phyloP scores from a whole-genome alignment of 2,113 vertebrate species.

The Urocolius indicus region DNA sequence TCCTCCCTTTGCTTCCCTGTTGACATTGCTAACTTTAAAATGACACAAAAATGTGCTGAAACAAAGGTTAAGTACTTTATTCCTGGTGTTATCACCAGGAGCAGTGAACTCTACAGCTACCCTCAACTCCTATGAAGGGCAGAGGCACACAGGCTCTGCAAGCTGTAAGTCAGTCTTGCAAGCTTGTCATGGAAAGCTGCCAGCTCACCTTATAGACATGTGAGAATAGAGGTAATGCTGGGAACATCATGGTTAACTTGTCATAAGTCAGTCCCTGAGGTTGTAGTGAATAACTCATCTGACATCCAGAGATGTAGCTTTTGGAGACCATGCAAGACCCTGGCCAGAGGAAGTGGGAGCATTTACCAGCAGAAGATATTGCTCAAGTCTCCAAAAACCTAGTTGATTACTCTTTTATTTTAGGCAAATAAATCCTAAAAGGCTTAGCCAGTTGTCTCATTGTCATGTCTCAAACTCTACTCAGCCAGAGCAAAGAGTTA shows the following conservation, averaged over 20 bases:
- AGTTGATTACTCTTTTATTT: rapidly evolving
- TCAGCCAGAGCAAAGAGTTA: neutral
- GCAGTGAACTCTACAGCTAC: neutral
- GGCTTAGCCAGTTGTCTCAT: neutral
- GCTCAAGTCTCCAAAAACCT: neutral
- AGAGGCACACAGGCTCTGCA: neutral
- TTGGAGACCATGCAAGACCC: neutral
- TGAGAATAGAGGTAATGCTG: neutral
- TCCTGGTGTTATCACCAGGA: neutral
- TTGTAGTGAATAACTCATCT: neutral
- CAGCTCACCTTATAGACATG: neutral
- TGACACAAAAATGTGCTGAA: neutral
- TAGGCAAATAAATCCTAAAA: neutral
- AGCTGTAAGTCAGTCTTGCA: neutral
- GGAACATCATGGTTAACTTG: neutral
- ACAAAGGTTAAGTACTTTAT: neutral
- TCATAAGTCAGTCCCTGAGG: neutral
- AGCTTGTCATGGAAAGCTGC: neutral
- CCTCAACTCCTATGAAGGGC: neutral
- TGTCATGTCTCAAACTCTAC: neutral
- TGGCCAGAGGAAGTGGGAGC: neutral
- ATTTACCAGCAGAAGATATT: neutral
- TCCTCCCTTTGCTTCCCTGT: neutral
- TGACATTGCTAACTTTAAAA: neutral
- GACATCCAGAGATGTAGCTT: neutral